A percentile compares a stretch with the other conserved stretches of the same genome.
phyloP scores from a whole-genome alignment of 2,797 vertebrate species.

The Bradypodion pumilum region DNA sequence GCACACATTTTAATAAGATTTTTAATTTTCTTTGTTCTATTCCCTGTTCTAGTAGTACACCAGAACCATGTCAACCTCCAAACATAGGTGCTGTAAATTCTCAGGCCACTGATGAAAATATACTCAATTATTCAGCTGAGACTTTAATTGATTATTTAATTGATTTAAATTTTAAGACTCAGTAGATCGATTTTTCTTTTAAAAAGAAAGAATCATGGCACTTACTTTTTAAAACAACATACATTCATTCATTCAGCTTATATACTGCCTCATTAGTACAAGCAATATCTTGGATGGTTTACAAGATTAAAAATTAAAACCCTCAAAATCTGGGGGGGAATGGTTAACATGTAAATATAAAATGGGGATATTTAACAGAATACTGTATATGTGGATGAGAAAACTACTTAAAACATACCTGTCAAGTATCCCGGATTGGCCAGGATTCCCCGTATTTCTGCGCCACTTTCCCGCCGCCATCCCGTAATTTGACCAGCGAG shows the following conservation, averaged over 20 bases:
- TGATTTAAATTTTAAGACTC: neutral
- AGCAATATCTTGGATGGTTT: too few species aligned
- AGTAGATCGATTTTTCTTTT: neutral
- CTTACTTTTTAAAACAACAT: neutral
- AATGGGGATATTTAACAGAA: neutral
- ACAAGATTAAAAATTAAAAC: too few species aligned
- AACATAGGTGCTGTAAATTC: neutral
- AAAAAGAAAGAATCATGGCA: neutral
- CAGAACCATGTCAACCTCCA: neutral
- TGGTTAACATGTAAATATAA: neutral
- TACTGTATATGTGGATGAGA: too few species aligned
- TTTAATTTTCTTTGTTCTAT: neutral
- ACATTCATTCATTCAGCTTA: too few species aligned
- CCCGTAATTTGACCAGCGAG: too few species aligned
- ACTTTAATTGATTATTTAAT: neutral
- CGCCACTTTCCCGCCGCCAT: too few species aligned
- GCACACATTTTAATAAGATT: neutral
- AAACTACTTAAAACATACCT: neutral
- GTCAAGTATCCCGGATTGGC: too few species aligned
- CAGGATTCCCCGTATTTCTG: too few species aligned
- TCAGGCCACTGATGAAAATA: constrained; percentile 19
- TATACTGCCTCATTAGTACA: too few species aligned
- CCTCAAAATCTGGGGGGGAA: neutral
- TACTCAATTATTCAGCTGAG: constrained; percentile 33
- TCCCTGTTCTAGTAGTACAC: neutral